A percentile compares a stretch with the other conserved stretches of the same genome.
Evolutionary conservation across 2,888 invertebrate genomes (phyloP).

Genomic region (Monoplex corrugatus): DNA sequence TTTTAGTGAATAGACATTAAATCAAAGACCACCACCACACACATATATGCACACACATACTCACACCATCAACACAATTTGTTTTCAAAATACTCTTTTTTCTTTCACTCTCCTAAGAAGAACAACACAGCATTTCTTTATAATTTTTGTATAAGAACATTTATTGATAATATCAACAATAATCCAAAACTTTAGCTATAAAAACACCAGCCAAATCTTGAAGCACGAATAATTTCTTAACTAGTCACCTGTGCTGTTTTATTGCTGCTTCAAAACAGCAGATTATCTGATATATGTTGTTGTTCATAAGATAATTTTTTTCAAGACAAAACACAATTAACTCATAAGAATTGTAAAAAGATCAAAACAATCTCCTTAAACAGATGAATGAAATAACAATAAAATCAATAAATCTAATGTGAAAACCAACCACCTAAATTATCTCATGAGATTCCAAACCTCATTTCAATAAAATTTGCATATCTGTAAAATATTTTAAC

Average conservation of each 20-base stretch:
- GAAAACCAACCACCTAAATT: no score
- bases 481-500: no score
- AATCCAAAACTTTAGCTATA: neutral
- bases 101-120: neutral
- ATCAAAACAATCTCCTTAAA: neutral
- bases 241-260: neutral
- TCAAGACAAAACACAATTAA: neutral
- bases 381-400: neutral
- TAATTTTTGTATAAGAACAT: conserved; percentile 8
- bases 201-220: neutral
- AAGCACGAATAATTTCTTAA: neutral
- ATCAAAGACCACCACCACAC: no score
- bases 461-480: no score
- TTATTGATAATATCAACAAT: conserved; percentile 35
- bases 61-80: no score
- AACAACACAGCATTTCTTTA: neutral
- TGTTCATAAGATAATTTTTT: neutral
- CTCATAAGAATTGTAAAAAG: neutral
- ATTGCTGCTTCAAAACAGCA: neutral
- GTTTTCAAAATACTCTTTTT: no score
- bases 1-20: no score
- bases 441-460: no score
- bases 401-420: no score
- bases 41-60: no score
- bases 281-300: neutral